Percentiles rank a stretch among this genome's conserved stretches.
Evolutionary conservation across 2,797 vertebrate genomes (phyloP).

Genomic region (Paramormyrops hopkinsi): DNA sequence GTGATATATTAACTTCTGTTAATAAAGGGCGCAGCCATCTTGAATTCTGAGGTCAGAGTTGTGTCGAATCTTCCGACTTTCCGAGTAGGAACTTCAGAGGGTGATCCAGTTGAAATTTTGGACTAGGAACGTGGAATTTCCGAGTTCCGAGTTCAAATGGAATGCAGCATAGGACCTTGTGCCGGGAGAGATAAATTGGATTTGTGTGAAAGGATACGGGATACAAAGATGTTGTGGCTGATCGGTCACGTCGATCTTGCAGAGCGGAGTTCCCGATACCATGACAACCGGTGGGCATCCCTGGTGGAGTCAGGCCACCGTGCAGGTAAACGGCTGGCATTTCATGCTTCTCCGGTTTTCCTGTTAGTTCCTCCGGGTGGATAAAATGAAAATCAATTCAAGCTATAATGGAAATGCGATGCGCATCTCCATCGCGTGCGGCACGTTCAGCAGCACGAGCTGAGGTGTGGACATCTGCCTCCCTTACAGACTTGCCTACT

Average conservation of each 20-base stretch:
- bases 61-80: not conserved
- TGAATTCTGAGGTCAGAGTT: not conserved
- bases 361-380: not conserved
- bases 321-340: constrained; percentile 10
- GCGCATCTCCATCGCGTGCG: not conserved
- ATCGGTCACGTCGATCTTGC: not conserved
- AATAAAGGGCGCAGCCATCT: not conserved
- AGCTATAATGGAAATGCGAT: not conserved
- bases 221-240: not conserved
- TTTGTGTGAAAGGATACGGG: not conserved
- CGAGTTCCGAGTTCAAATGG: not conserved
- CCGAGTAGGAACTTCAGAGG: not conserved
- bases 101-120: not conserved
- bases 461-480: not conserved
- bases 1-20: no score
- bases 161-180: not conserved
- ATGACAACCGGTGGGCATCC: not conserved
- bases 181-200: not conserved
- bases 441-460: not conserved
- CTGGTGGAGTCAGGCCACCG: not conserved
- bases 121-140: not conserved
- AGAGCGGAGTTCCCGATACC: not conserved
- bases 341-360: not conserved
- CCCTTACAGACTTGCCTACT: not conserved
- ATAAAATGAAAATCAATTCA: constrained; percentile 21